Conservation (phyloP, 2,888 invertebrate genomes). For the Cheilosia scutellata region DNA sequence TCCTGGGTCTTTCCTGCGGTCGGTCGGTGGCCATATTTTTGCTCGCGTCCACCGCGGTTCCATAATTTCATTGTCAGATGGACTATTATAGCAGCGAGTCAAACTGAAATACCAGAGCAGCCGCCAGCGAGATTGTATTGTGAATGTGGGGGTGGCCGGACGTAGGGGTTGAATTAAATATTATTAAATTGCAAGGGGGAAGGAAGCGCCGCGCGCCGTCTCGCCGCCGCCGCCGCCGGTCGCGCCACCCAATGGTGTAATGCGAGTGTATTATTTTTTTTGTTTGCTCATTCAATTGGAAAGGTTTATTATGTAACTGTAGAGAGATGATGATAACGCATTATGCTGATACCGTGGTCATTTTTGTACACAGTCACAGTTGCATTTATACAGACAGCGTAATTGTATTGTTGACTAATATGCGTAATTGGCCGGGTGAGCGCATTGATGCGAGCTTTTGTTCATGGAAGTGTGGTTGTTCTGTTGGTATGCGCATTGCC, state of each 20-base stretch:
- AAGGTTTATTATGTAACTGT: slow-evolving; percentile 23
- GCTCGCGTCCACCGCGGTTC: not conserved
- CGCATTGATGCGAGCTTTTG: too few species aligned
- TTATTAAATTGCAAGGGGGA: not conserved
- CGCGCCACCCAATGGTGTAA: not conserved
- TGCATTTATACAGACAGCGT: not conserved
- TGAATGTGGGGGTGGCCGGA: too few species aligned
- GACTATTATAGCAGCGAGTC: too few species aligned
- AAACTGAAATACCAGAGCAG: too few species aligned
- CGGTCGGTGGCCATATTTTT: not conserved
- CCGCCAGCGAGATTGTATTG: not conserved
- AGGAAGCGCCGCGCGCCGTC: not conserved
- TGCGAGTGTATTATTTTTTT: not conserved
- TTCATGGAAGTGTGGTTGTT: too few species aligned
- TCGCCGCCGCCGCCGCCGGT: not conserved
- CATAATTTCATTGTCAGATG: slow-evolving; percentile 5
- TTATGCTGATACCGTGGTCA: slow-evolving; percentile 5
- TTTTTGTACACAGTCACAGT: not conserved
- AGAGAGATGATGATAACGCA: slow-evolving; percentile 12
- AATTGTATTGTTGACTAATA: not conserved
- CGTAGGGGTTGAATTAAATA: not conserved
- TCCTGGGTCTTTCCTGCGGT: not conserved
- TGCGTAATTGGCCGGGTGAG: not conserved
- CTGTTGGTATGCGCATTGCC: too few species aligned
- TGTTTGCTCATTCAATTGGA: slow-evolving; percentile 2